Base-by-base conservation (phyloP, 2,113 vertebrate genomes). In the Jacana jacana region DNA sequence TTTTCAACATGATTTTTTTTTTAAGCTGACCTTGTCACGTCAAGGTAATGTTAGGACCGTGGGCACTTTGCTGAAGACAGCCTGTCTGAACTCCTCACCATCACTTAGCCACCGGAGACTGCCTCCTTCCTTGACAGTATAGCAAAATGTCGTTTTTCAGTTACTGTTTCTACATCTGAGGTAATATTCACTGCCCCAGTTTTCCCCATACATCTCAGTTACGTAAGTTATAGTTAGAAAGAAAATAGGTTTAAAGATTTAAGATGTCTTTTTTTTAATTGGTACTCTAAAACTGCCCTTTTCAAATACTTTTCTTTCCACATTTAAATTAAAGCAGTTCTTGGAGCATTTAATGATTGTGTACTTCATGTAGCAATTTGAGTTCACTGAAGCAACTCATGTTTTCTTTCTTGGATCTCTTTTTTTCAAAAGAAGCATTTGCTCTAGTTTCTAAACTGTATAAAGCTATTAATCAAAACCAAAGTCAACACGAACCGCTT, bases 301-400 rank as follows among this genome's bases (percentile, higher is more conserved):
- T 82, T 66, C 4, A 1, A 48, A 63, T 77, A 63, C 13, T 72
- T 93, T 92, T 52, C 33, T 87, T 68, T 24, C 31, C 18, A 6
- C 13, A 4, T 71, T 73, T 86, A 75, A 93, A 91, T 97, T 95
- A 96, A 96, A 88, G 83, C 66, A 64, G 28, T 75, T 94, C 81
- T 94, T 95, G 58, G 68, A 95, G 64, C 88, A 86, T 95, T 97
- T 97, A 91, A 89, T 97, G 91, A 57, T 89, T 88, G 75, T 96
- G 60, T 94, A 84, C 61, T 95, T 97, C 84, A 85, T 71, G 68
- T 60, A 92, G 79, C 89, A 92, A 81, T 97, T 96, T 86, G 73
- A 94, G 95, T 86, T 94, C 91, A 96, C 82, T 96, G 91, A 97
- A 93, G 83, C 72, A 95, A 42, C 91, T 87, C 77, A 49, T 97